phyloP scores from a whole-genome alignment of 2,888 invertebrate species.

The Sclerodermus sp. region DNA sequence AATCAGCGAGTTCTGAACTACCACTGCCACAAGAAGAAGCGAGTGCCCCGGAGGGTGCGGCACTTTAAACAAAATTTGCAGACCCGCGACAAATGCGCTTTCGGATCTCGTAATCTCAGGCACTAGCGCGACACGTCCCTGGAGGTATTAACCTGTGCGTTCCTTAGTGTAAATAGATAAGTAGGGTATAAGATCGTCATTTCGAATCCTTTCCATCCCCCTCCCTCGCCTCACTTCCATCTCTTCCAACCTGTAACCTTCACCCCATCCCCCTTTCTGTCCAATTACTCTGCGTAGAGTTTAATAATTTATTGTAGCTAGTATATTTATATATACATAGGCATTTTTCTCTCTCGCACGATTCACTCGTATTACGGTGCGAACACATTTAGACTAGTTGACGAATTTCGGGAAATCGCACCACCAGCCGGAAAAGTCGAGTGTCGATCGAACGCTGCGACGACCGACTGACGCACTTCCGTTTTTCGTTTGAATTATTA shows the following conservation, averaged over 20 bases:
- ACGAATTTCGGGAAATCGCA: no score
- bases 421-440: no score
- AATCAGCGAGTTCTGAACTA: constrained; percentile 41
- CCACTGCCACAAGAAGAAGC: constrained; percentile 40
- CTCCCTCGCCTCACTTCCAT: background rate
- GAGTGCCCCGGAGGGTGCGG: constrained; percentile 6
- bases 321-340: constrained; percentile 8
- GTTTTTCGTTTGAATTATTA: no score
- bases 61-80: background rate
- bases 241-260: background rate
- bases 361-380: no score
- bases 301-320: constrained; percentile 53
- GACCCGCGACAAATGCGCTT: no score
- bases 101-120: no score
- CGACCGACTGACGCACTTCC: no score
- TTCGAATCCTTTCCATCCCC: background rate
- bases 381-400: no score
- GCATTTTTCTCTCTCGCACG: no score
- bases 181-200: constrained; percentile 26
- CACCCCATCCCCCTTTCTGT: constrained; percentile 8
- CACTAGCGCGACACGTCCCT: background rate
- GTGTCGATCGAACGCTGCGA: no score
- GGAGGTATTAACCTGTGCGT: constrained; percentile 4
- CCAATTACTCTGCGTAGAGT: constrained; percentile 19
- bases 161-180: constrained; percentile 52